phyloP scores from a whole-genome alignment of 1,140 invertebrate genomes.

The Luehdorfia chinensis region DNA sequence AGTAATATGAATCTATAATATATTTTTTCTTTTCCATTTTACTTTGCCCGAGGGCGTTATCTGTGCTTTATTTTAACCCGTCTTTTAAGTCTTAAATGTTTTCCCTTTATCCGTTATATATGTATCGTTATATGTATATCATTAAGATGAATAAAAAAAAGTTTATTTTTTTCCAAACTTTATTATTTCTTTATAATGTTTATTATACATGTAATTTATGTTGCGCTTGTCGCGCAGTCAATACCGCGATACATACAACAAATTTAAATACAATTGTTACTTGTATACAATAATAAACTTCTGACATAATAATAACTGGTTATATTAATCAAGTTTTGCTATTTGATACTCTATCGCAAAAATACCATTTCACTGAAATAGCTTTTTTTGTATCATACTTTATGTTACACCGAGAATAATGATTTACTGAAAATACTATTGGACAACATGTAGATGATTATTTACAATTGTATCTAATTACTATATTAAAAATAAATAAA shows the following conservation, averaged over 20 bases:
- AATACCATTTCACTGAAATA: constrained; percentile 46
- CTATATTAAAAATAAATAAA: constrained; percentile 37
- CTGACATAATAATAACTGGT: constrained; percentile 69
- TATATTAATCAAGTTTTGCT: constrained; percentile 59
- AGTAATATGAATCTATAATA: constrained; percentile 56
- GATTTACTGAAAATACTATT: constrained; percentile 31
- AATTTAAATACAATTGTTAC: constrained; percentile 66
- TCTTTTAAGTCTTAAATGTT: constrained; percentile 11
- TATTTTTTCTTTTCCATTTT: constrained; percentile 23
- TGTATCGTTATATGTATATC: background rate
- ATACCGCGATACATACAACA: constrained; percentile 69
- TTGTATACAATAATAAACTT: constrained; percentile 75
- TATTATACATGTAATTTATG: constrained; percentile 72
- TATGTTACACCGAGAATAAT: constrained; percentile 34
- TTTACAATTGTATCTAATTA: constrained; percentile 34
- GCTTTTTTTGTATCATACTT: constrained; percentile 22
- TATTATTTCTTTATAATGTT: constrained; percentile 73
- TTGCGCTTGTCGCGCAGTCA: constrained; percentile 45
- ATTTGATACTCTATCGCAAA: constrained; percentile 43
- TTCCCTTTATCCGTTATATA: constrained; percentile 1
- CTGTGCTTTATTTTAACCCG: constrained; percentile 8
- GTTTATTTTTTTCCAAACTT: constrained; percentile 62
- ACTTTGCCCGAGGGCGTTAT: constrained; percentile 13
- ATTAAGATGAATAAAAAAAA: constrained; percentile 29
- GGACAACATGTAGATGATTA: constrained; percentile 42